A percentile compares a stretch with the other conserved stretches of the same genome.
Conservation (phyloP, 2,113 vertebrate genomes). For the Chaetorhynchus papuensis region DNA sequence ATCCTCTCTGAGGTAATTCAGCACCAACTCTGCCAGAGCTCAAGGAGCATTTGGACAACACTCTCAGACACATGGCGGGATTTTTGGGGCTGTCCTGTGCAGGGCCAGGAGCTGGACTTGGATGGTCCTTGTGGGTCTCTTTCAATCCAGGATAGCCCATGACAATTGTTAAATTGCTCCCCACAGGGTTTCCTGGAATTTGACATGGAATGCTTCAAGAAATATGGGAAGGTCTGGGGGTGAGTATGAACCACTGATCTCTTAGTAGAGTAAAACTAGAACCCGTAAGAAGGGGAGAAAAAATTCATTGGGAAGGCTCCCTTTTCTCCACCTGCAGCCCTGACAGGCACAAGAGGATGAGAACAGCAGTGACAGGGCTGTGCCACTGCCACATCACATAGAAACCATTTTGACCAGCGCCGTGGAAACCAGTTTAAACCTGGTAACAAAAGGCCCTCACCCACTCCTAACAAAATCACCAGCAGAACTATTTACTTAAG, state of each 20-base stretch:
- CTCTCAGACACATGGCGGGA: not conserved
- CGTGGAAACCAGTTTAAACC: not conserved
- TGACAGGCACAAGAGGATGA: not conserved
- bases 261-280: not conserved
- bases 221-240: conserved; percentile 86
- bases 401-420: not conserved
- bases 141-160: not conserved
- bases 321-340: not conserved
- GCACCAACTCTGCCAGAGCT: not conserved
- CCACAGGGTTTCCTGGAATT: conserved; percentile 72
- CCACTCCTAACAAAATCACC: not conserved
- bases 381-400: not conserved
- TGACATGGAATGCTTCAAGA: conserved; percentile 72
- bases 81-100: not conserved
- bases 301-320: not conserved
- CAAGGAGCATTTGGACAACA: not conserved
- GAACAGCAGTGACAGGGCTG: not conserved
- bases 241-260: conserved; percentile 49
- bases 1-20: not conserved
- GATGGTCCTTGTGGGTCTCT: not conserved
- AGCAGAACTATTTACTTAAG: not conserved
- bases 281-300: not conserved
- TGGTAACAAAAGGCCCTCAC: not conserved
- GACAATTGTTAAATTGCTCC: not conserved
- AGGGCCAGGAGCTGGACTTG: not conserved